A percentile compares a stretch with the other conserved stretches of the same genome.
phyloP scores from a whole-genome alignment of 2,797 vertebrate genomes.

The Chaetophractus vellerosus region DNA sequence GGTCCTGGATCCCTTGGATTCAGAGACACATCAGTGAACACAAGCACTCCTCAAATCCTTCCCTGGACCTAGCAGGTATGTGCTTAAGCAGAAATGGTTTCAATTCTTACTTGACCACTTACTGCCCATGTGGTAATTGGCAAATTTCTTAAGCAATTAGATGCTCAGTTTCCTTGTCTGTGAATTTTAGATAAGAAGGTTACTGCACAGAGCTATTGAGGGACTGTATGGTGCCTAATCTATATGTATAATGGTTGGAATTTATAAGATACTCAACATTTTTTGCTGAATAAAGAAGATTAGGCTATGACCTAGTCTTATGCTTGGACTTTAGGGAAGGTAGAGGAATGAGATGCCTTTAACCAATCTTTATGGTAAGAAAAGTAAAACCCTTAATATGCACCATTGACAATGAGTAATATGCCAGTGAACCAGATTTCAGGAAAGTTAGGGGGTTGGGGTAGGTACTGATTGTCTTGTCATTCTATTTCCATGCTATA shows the following conservation, averaged over 20 bases:
- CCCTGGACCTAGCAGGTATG: background rate
- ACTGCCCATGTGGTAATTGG: background rate
- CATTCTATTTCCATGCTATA: background rate
- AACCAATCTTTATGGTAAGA: background rate
- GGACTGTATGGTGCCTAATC: background rate
- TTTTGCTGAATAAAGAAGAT: background rate
- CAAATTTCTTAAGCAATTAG: background rate
- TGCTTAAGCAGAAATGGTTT: background rate
- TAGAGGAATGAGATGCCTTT: background rate
- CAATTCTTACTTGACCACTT: background rate
- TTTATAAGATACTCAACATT: background rate
- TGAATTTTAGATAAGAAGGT: background rate
- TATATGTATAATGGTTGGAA: too few species aligned
- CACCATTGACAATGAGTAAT: background rate
- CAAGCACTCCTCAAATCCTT: background rate
- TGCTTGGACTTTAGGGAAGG: background rate
- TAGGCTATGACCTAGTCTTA: background rate
- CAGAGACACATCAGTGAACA: background rate
- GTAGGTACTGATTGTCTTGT: background rate
- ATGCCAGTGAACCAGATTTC: background rate
- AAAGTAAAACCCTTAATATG: background rate
- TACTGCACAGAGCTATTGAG: background rate
- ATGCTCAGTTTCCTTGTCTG: background rate
- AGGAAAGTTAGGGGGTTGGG: too few species aligned
- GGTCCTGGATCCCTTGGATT: background rate